Percentiles rank a stretch among this genome's conserved stretches.
These are phyloP conservation scores for Parotocinclus haroldoi DNA, from an alignment of 2,797 vertebrate species.

Conservation along the genomic window DNA sequence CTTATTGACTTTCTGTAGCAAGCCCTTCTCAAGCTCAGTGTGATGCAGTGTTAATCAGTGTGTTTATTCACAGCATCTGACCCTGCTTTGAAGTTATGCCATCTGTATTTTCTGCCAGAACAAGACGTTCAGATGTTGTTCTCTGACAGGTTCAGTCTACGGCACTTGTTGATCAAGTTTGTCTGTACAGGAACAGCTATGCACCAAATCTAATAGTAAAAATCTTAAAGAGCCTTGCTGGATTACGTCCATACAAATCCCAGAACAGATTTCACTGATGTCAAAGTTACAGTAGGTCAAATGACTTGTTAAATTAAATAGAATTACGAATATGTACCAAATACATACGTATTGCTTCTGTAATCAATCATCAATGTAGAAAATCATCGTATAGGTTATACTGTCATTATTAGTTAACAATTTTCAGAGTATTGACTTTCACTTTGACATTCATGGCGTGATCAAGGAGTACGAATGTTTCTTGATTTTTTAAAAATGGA, in stretches of 20 bases:
- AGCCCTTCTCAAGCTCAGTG: constrained; percentile 19
- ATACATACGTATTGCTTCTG: no score
- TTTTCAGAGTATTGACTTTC: no score
- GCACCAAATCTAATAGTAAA: background rate
- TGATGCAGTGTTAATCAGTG: constrained; percentile 29
- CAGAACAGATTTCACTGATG: background rate
- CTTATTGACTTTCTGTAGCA: constrained; percentile 27
- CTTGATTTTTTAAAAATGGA: no score
- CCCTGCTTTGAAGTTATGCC: constrained; percentile 27
- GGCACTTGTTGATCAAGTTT: constrained; percentile 18
- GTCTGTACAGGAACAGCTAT: background rate
- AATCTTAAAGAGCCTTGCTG: background rate
- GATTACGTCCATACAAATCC: background rate
- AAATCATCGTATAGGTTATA: no score
- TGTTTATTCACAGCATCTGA: constrained; percentile 15
- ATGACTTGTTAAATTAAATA: no score
- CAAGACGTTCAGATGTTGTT: constrained; percentile 24
- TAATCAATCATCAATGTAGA: no score
- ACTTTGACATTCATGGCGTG: no score
- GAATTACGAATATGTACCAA: no score
- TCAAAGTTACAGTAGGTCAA: no score
- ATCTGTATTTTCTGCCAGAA: constrained; percentile 29
- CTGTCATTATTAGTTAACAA: no score
- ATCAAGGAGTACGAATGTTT: no score
- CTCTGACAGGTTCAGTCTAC: constrained; percentile 22